Base-by-base conservation (phyloP, 2,797 vertebrate genomes). In the Microcaecilia unicolor region DNA sequence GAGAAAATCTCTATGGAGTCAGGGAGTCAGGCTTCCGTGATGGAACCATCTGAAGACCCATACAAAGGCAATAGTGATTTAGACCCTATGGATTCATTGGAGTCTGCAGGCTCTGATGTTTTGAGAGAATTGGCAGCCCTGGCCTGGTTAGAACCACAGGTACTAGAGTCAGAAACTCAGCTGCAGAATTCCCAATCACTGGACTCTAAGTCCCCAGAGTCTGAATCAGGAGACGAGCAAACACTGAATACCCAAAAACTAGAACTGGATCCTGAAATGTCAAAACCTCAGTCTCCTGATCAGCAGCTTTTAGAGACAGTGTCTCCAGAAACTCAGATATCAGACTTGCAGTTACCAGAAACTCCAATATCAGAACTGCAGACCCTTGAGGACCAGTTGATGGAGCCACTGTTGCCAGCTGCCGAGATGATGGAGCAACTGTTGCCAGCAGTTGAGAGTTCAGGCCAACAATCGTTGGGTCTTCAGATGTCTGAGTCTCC, bases 121-220 rank as follows among this genome's bases (percentile, higher is more conserved):
- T 72, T 81, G 28, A 76, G 80, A 6, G 80, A 85, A 38, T 66
- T 85, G 52, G 82, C 82, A 32, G 83, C 82, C 14, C 58, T 85
- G 22, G 75, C 80, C 0, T 84, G 79, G 43, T 81, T 79, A 0
- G 79, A 74, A 47, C 73, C 78, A 20, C 74, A 80, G 71, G 32
- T 47, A 6, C 28, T 28, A 28, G 35, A 50, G 14, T n/a, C n/a
- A n/a, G n/a, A n/a, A n/a, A n/a, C n/a, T n/a, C n/a, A n/a, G n/a
- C 54, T 81, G 53, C 65, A 82, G 28, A 72, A 74, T 41, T 62
- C 76, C 5, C 76, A 74, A 52, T 57, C 67, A 5, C 76, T 80
- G 3, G 76, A 80, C 56, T 58, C 68, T 0, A 59, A 60, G 33
- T 20, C 25, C 6, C n/a, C n/a, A n/a, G n/a, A n/a, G n/a, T n/a